Evolutionary conservation across 2,888 invertebrate species (phyloP), one percentile per base, ranked within the genome.

Genomic region (Coecobrya sp.): DNA sequence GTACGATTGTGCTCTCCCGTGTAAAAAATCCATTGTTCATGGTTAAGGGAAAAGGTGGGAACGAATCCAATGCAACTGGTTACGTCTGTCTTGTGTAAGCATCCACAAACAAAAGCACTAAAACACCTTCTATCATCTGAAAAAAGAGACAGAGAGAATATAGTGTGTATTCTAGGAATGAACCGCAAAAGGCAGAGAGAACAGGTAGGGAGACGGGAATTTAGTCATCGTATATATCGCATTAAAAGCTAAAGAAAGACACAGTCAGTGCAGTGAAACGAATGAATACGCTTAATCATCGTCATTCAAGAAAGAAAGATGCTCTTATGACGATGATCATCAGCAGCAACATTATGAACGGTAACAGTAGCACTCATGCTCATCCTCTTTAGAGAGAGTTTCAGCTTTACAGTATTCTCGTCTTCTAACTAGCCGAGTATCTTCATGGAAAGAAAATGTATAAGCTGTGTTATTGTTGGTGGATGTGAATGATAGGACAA

Each of bases 261-360:
- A 19, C 30, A 87, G 62, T 79, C 73, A 55, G 84, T 89, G 84
- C 84, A 89, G 84, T 84, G 89, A 89, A 84, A 89, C 84, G 84
- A 84, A 89, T 89, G 89, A 89, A 89, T 89, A 89, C 73, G 89
- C 89, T 84, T 73, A 76, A 87, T 89, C 89, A 89, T 88, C 88
- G 79, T 89, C 89, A 68, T 82, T 65, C 42, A 62, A 65, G 11
- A 45, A 49, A 36, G 30, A 65, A 65, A 42, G 22, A 7, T 30
- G 52, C 45, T 70, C 19, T 59, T 11, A 65, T 87, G 30, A 86
- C 1, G 36, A 76, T 55, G 55, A 73, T 52, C 11, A 27, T 68
- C 22, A 73, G 30, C 86, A 30, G 30, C 73, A 45, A 1, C 19
- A 19, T 76, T 42, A 19, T 36, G 36, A 82, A 59, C 82, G 62